phyloP scores from a whole-genome alignment of 2,888 invertebrate species.

The Phaonia tiefii region DNA sequence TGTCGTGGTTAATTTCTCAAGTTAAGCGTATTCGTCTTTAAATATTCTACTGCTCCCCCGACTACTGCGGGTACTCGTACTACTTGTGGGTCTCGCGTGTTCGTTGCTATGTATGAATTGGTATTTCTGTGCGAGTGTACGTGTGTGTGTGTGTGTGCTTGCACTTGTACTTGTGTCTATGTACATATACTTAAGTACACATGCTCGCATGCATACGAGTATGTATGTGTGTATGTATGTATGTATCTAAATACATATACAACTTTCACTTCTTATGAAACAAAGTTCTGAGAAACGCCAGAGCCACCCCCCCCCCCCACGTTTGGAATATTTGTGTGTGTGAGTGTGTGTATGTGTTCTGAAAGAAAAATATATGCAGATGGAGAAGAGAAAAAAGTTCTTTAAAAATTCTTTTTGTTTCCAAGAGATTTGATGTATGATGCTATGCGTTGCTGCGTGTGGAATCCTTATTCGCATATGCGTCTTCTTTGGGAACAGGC shows the following conservation, averaged over 20 bases:
- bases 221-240: slow-evolving; percentile 24
- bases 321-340: slow-evolving; percentile 43
- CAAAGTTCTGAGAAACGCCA: slow-evolving; percentile 43
- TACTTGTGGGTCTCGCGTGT: background rate
- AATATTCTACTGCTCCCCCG: slow-evolving; percentile 22
- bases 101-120: too few relatives aligned
- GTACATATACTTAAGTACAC: slow-evolving; percentile 16
- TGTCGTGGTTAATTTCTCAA: slow-evolving; percentile 64
- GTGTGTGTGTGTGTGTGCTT: background rate
- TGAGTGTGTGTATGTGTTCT: background rate
- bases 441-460: slow-evolving; percentile 48
- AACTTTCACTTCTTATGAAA: slow-evolving; percentile 63
- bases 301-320: slow-evolving; percentile 39
- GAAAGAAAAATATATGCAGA: slow-evolving; percentile 5
- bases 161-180: background rate
- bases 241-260: background rate
- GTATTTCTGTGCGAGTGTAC: background rate
- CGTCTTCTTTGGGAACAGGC: slow-evolving; percentile 12
- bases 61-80: background rate
- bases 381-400: slow-evolving; percentile 72
- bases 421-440: slow-evolving; percentile 65
- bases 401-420: slow-evolving; percentile 76
- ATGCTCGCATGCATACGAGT: background rate
- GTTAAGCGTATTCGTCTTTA: slow-evolving; percentile 40
- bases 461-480: slow-evolving; percentile 53